Percentiles rank a stretch among this genome's conserved stretches.
These are phyloP conservation scores for Myodes glareolus DNA, from an alignment of 2,113 vertebrate species.

Conservation along the genomic window DNA sequence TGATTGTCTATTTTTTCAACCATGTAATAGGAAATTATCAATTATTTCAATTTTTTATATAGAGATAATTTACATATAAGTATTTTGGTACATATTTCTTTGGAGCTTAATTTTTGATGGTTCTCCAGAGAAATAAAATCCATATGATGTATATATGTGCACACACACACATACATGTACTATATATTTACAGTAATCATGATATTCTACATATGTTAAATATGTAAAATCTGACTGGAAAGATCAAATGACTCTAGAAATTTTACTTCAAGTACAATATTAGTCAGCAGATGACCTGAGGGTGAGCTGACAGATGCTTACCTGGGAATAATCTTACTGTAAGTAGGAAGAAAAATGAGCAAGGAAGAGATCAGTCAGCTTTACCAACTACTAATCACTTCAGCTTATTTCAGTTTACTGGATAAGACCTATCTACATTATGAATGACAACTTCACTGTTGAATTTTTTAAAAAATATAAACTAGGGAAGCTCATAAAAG, in stretches of 20 bases:
- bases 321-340: not conserved
- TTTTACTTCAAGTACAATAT: not conserved
- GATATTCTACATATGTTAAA: not conserved
- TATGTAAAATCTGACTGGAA: not conserved
- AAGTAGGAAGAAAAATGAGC: no score
- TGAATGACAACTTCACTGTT: not conserved
- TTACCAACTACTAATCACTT: not conserved
- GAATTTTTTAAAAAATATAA: not conserved
- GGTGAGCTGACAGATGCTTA: accelerated
- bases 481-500: not conserved
- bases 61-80: not conserved
- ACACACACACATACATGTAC: no score
- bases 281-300: not conserved
- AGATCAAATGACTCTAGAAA: not conserved
- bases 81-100: not conserved
- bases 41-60: not conserved
- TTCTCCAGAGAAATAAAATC: not conserved
- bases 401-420: not conserved
- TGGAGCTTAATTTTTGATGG: not conserved
- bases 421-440: no score
- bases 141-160: not conserved
- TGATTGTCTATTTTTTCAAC: not conserved
- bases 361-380: accelerated
- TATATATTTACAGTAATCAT: not conserved
- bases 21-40: not conserved